Percentiles rank a stretch among this genome's conserved stretches.
Evolutionary conservation across 2,888 invertebrate genomes (phyloP).

Genomic region (Himalopsyche tibetana): DNA sequence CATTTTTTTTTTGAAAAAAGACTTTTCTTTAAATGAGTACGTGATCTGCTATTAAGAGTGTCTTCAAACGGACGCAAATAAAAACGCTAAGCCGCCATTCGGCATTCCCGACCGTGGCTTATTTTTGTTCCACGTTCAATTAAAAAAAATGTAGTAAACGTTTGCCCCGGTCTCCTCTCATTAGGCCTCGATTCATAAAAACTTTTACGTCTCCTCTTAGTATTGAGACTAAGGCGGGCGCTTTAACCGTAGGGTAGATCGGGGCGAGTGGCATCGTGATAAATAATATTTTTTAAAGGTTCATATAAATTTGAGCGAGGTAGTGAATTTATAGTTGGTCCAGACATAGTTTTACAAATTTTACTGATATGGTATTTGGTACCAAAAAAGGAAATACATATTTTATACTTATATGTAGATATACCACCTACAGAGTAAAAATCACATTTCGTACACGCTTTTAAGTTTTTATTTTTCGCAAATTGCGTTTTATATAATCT

Average conservation of each 20-base stretch:
- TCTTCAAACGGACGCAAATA: slow-evolving; percentile 24
- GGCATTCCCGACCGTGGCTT: slow-evolving; percentile 28
- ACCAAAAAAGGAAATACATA: too few species aligned
- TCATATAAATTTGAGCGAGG: neutral
- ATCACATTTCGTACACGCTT: too few species aligned
- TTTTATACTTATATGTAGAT: too few species aligned
- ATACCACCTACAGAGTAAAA: too few species aligned
- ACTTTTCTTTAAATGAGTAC: slow-evolving; percentile 7
- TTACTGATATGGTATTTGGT: too few species aligned
- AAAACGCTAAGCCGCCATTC: slow-evolving; percentile 38
- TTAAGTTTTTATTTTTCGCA: too few species aligned
- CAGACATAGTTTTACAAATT: too few species aligned
- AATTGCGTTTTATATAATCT: too few species aligned
- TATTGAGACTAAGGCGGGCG: neutral
- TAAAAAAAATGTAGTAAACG: slow-evolving; percentile 54
- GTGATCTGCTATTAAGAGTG: slow-evolving; percentile 31
- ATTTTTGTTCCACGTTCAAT: slow-evolving; percentile 52
- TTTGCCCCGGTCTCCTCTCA: slow-evolving; percentile 46
- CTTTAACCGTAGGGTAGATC: neutral
- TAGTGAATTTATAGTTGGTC: too few species aligned
- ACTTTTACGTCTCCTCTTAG: slow-evolving; percentile 48
- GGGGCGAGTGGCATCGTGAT: neutral
- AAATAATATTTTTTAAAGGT: slow-evolving; percentile 12
- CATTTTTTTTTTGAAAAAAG: neutral
- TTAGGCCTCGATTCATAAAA: slow-evolving; percentile 58